Conservation (phyloP, 2,113 vertebrate species). For the Sturnira hondurensis region DNA sequence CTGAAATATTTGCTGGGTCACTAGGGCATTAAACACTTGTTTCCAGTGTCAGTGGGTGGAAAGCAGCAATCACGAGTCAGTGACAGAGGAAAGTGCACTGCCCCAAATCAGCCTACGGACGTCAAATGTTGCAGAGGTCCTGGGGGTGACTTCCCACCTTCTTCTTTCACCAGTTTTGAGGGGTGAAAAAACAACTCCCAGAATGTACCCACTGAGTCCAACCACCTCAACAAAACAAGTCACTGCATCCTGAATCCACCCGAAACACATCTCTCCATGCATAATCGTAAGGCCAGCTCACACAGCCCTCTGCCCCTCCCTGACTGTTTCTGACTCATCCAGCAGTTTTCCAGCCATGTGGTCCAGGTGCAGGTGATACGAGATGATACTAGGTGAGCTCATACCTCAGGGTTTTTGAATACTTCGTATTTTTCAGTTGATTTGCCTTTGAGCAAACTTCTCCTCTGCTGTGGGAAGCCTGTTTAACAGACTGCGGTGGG, state of each 20-base stretch:
- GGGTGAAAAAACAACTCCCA: slow-evolving; percentile 36
- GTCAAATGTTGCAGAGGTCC: background rate
- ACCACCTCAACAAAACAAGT: background rate
- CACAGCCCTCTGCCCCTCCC: background rate
- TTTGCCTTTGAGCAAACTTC: background rate
- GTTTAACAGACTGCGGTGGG: background rate
- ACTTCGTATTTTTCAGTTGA: background rate
- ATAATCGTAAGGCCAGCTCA: background rate
- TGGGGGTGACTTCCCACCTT: background rate
- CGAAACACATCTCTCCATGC: background rate
- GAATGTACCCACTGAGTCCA: background rate
- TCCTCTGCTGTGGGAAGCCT: background rate
- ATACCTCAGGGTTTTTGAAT: background rate
- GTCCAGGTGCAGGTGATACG: background rate
- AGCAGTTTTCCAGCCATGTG: background rate
- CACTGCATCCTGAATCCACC: background rate
- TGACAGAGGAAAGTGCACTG: background rate
- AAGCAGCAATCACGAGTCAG: background rate
- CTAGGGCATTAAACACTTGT: slow-evolving; percentile 37
- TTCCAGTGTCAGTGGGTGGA: slow-evolving; percentile 15
- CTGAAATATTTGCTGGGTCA: slow-evolving; percentile 39
- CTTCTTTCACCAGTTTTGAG: background rate
- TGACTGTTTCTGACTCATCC: slow-evolving; percentile 7
- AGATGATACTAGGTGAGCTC: background rate
- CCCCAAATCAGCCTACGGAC: background rate